Evolutionary conservation across 2,113 vertebrate species (phyloP).

Genomic region (Cinclus mexicanus): DNA sequence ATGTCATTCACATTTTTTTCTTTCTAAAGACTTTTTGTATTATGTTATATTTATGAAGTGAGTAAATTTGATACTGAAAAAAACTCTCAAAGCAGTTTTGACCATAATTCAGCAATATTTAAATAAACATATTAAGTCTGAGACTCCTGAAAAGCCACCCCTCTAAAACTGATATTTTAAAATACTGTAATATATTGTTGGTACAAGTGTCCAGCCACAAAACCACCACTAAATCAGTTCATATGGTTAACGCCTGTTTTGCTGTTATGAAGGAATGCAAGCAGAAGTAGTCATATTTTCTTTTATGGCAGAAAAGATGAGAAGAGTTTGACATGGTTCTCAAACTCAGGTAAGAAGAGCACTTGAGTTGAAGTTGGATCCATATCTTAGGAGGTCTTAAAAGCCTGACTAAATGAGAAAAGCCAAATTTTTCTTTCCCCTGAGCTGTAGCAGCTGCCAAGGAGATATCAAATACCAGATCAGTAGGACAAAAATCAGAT

Average conservation of each 20-base stretch:
- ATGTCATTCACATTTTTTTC: conserved; percentile 65
- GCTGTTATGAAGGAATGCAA: not conserved
- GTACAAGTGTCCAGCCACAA: not conserved
- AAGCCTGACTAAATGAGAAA: not conserved
- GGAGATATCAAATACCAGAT: not conserved
- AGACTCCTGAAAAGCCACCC: not conserved
- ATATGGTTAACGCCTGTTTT: not conserved
- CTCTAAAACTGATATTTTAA: not conserved
- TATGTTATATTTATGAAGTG: conserved; percentile 57
- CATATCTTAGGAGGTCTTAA: not conserved
- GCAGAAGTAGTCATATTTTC: not conserved
- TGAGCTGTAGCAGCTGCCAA: not conserved
- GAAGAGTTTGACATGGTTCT: not conserved
- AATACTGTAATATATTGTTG: conserved; percentile 1
- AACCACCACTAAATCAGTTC: not conserved
- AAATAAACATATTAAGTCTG: not conserved
- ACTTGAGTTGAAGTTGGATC: not conserved
- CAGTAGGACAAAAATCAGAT: not conserved
- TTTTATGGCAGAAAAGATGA: not conserved
- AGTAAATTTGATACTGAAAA: conserved; percentile 12
- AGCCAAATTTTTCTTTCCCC: not conserved
- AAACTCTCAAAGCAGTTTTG: not conserved
- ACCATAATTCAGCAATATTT: conserved; percentile 26
- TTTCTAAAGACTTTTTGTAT: conserved; percentile 56
- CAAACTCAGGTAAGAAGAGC: not conserved